Evolutionary conservation across 2,797 vertebrate species (phyloP).

Genomic region (Syncerus caffer): DNA sequence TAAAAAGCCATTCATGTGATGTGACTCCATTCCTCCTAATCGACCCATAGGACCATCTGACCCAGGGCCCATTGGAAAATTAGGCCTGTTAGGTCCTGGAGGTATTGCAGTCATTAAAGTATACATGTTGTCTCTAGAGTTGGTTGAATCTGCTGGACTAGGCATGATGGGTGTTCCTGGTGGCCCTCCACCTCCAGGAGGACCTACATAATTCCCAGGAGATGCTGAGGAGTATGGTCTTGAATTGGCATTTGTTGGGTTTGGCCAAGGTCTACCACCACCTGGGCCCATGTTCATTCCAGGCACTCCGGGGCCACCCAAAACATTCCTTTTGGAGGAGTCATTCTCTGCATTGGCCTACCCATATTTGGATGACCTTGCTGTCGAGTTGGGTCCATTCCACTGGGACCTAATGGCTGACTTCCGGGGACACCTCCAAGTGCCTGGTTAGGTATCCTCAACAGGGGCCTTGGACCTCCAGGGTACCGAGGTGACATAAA

Average conservation of each 20-base stretch:
- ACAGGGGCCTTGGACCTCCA: constrained; percentile 93
- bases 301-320: constrained; percentile 96
- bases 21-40: neutral
- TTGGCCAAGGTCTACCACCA: constrained; percentile 96
- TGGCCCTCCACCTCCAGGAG: constrained; percentile 94
- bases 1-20: constrained; percentile 68
- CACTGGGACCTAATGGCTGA: constrained; percentile 93
- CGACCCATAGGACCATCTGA: constrained; percentile 94
- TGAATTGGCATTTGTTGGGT: constrained; percentile 95
- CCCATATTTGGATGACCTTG: constrained; percentile 99
- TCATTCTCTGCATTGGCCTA: constrained; percentile 98
- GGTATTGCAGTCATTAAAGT: constrained; percentile 97
- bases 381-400: constrained; percentile 96
- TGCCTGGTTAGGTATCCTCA: constrained; percentile 98
- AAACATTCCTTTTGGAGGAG: constrained; percentile 95
- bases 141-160: constrained; percentile 98
- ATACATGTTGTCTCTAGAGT: constrained; percentile 99
- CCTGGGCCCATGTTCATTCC: constrained; percentile 98
- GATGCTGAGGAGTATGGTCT: constrained; percentile 97
- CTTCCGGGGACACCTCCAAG: constrained; percentile 79
- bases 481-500: constrained; percentile 99
- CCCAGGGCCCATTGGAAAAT: constrained; percentile 95
- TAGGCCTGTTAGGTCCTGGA: constrained; percentile 94
- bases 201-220: constrained; percentile 97
- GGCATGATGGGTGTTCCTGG: constrained; percentile 98